phyloP scores from a whole-genome alignment of 2,888 invertebrate species.

The Nemapogon koenigi region DNA sequence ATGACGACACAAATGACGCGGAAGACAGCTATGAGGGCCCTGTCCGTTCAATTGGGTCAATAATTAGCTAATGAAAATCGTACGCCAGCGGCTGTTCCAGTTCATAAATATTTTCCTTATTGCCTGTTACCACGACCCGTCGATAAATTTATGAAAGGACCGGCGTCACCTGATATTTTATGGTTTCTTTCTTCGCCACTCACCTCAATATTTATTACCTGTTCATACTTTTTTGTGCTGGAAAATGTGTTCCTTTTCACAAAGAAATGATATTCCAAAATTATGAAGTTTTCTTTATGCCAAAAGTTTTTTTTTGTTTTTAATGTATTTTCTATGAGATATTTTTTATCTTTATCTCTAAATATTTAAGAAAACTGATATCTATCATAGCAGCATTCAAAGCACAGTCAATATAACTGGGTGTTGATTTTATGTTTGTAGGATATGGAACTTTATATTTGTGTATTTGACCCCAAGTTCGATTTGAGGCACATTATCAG shows the following conservation, averaged over 20 bases:
- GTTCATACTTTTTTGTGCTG: slow-evolving; percentile 14
- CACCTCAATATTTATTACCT: slow-evolving; percentile 38
- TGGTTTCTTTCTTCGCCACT: slow-evolving; percentile 45
- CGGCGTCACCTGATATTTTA: slow-evolving; percentile 60
- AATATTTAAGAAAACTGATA: too few species aligned
- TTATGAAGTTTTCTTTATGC: too few species aligned
- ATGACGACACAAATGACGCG: neutral
- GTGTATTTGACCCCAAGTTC: slow-evolving; percentile 34
- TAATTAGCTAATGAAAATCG: slow-evolving; percentile 60
- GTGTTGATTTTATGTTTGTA: too few species aligned
- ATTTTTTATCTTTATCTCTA: too few species aligned
- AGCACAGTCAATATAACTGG: too few species aligned
- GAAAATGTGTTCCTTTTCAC: too few species aligned
- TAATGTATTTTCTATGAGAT: too few species aligned
- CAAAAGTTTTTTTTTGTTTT: too few species aligned
- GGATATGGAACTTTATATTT: too few species aligned
- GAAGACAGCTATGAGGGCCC: neutral
- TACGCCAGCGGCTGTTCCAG: slow-evolving; percentile 35
- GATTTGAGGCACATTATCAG: slow-evolving; percentile 45
- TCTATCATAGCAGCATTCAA: too few species aligned
- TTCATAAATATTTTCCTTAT: slow-evolving; percentile 61
- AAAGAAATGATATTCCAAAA: too few species aligned
- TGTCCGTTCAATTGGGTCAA: slow-evolving; percentile 21
- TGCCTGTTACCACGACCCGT: slow-evolving; percentile 60
- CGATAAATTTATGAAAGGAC: slow-evolving; percentile 60